Evolutionary conservation across 2,888 invertebrate genomes (phyloP), one percentile per base, ranked within the genome.

Genomic region (Drosophila acutilabella): DNA sequence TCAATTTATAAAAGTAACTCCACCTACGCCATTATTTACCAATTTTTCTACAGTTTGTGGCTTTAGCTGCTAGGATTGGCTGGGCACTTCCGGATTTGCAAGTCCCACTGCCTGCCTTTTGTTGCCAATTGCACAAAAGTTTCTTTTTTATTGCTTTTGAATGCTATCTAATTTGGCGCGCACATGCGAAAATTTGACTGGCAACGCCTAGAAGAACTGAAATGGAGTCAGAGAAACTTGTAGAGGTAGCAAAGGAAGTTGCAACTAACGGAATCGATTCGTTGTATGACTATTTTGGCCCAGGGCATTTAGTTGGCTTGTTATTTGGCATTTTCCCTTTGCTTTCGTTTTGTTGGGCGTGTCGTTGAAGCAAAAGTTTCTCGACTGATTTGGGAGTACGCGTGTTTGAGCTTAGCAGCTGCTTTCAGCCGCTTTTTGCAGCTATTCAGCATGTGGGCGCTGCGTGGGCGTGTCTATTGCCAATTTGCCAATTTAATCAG

Each of bases 161-260:
- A 74, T 84, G 70, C 58, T 78, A 84, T 80, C 80, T 80, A 84
- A 80, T 84, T 80, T 84, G 74, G 68, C 23, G 78, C 59, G 85
- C 84, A 80, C 80, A 80, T 80, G 80, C 81, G 81, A 85, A 75
- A 79, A 79, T 85, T 81, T 80, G 77, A 72, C 80, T 81, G 76
- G 80, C 57, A 73, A 76, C 82, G 85, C 85, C 85, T 69, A 52
- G 45, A 20, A 51, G 48, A 48, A 64, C 50, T 45, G n/a, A 58
- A 58, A 20, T 5, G 18, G 33, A 62, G 58, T 13, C 16, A 20
- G 40, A 4, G 13, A 36, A 26, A 26, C 14, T 13, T 8, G 30
- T 30, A 8, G 30, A 13, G 20, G 14, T 16, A 30, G 38, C 4
- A 40, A 42, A 38, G 45, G 20, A 66, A 54, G 18, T 61, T 78